Percentiles rank a stretch among this genome's conserved stretches.
Evolutionary conservation across 1,140 invertebrate species (phyloP).

Genomic region (Bicyclus anynana): DNA sequence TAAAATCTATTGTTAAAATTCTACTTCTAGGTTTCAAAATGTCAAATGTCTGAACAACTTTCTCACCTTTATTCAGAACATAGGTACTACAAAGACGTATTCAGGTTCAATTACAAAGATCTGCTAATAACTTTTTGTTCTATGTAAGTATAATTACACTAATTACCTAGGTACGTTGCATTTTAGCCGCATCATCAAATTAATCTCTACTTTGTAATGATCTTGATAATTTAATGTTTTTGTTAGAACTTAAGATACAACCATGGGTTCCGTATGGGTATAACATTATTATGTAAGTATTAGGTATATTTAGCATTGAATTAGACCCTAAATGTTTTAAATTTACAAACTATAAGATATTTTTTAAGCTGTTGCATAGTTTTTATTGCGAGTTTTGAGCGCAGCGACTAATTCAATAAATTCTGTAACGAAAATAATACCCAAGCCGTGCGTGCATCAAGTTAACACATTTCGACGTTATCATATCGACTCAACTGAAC

Average conservation of each 20-base stretch:
- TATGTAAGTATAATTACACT: background rate
- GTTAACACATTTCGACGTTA: too few species aligned
- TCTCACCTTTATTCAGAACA: background rate
- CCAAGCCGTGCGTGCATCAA: too few species aligned
- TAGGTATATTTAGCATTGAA: too few species aligned
- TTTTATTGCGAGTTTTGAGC: too few species aligned
- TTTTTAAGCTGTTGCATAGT: too few species aligned
- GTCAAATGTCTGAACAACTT: background rate
- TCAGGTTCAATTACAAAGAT: background rate
- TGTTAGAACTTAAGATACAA: background rate
- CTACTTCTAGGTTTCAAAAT: too few species aligned
- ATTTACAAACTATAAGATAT: too few species aligned
- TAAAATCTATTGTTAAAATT: too few species aligned
- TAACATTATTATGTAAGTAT: background rate
- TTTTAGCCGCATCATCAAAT: slow-evolving; percentile 14
- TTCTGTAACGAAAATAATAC: too few species aligned
- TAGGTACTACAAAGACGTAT: background rate
- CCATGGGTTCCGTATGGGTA: slow-evolving; percentile 2
- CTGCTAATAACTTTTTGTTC: background rate
- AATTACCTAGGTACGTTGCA: background rate
- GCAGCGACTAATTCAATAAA: too few species aligned
- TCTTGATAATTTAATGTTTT: slow-evolving; percentile 16
- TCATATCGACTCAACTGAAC: too few species aligned
- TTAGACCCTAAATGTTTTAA: too few species aligned
- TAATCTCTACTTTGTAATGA: slow-evolving; percentile 16